Evolutionary conservation across 2,797 vertebrate genomes (phyloP).

Genomic region (Siniperca scherzeri): DNA sequence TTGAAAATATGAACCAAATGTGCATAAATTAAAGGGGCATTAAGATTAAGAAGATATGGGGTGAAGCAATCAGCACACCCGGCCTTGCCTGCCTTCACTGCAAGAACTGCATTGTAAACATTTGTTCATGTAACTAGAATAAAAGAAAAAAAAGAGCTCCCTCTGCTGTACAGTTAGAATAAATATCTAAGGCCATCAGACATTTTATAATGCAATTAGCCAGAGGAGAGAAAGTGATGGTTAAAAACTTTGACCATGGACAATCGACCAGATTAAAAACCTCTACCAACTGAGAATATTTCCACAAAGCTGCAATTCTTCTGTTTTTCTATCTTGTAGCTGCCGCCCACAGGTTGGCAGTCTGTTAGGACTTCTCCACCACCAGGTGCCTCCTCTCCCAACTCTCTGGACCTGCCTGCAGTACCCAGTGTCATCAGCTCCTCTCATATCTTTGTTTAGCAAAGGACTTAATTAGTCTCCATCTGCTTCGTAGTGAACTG

Average conservation of each 20-base stretch:
- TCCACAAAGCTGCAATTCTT: not conserved
- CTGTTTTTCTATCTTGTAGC: not conserved
- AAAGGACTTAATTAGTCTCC: constrained; percentile 47
- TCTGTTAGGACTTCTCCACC: constrained; percentile 84
- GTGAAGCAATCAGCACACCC: not conserved
- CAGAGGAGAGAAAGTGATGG: not conserved
- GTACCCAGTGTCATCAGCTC: constrained; percentile 55
- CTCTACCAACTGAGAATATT: not conserved
- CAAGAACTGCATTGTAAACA: not conserved
- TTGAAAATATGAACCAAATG: not conserved
- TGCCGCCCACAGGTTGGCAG: constrained; percentile 20
- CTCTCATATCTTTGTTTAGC: constrained; percentile 53
- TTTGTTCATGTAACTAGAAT: not conserved
- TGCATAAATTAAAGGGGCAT: not conserved
- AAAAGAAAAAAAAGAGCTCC: not conserved
- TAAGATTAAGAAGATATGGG: not conserved
- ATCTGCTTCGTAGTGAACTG: constrained; percentile 83
- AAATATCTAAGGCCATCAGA: not conserved
- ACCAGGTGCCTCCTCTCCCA: constrained; percentile 87
- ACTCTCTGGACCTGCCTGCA: constrained; percentile 87
- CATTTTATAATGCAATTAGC: not conserved
- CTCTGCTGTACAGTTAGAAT: constrained; percentile 4
- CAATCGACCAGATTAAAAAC: not conserved
- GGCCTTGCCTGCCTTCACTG: not conserved
- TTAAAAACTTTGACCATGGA: not conserved